Evolutionary conservation across 2,888 invertebrate genomes (phyloP).

Genomic region (Rhagonycha lutea): DNA sequence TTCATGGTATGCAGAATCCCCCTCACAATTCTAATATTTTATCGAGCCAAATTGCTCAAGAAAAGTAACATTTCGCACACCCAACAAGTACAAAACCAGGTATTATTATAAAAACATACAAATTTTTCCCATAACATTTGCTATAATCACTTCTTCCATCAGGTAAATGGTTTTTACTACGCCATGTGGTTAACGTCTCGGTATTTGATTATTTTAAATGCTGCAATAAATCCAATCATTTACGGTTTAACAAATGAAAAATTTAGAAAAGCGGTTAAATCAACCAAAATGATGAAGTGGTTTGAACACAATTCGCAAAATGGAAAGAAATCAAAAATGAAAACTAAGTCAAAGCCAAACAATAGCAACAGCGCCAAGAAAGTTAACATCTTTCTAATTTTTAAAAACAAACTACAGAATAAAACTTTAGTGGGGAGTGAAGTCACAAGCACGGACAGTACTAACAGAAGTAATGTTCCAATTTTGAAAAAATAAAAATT

Average conservation of each 20-base stretch:
- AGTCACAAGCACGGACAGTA: conserved; percentile 1
- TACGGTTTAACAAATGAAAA: conserved; percentile 76
- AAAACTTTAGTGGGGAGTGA: neutral
- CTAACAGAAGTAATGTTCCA: neutral
- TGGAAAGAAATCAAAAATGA: conserved; percentile 2
- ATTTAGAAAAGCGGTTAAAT: conserved; percentile 68
- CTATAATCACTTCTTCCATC: conserved; percentile 31
- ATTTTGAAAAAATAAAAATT: neutral
- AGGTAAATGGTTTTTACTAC: conserved; percentile 63
- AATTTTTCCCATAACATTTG: neutral
- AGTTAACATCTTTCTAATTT: conserved; percentile 13
- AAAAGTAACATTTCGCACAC: conserved; percentile 48
- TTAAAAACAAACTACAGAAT: conserved; percentile 9
- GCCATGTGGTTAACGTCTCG: conserved; percentile 71
- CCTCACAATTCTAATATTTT: conserved; percentile 72
- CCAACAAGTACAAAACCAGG: conserved; percentile 49
- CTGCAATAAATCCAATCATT: conserved; percentile 76
- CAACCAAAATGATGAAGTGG: conserved; percentile 58
- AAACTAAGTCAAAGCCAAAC: conserved; percentile 10
- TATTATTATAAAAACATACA: conserved; percentile 41
- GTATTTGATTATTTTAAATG: conserved; percentile 71
- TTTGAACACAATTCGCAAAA: conserved; percentile 30
- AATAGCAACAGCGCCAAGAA: neutral
- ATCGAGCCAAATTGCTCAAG: conserved; percentile 60
- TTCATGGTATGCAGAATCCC: conserved; percentile 74